Conservation (phyloP, 2,888 invertebrate genomes). For the Eledone cirrhosa region DNA sequence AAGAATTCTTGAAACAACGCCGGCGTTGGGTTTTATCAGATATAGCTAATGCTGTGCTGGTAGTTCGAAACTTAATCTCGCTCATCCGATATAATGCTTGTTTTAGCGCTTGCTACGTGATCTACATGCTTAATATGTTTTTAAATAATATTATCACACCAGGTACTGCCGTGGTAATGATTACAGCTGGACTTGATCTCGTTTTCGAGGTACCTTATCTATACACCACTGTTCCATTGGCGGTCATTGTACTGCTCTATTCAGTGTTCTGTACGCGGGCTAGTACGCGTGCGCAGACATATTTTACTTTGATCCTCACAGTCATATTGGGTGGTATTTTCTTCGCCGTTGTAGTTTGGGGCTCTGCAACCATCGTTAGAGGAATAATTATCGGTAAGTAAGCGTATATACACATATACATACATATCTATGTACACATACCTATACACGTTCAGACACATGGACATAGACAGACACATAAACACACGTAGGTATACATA, state of each 20-base stretch:
- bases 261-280: slow-evolving; percentile 40
- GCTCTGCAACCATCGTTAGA: slow-evolving; percentile 39
- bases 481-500: no score
- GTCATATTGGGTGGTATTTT: slow-evolving; percentile 39
- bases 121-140: slow-evolving; percentile 47
- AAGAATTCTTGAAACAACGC: slow-evolving; percentile 49
- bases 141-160: slow-evolving; percentile 46
- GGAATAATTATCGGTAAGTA: slow-evolving; percentile 40
- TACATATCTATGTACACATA: no score
- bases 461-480: no score
- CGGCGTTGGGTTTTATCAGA: slow-evolving; percentile 50
- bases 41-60: slow-evolving; percentile 46
- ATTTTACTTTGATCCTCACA: slow-evolving; percentile 40
- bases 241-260: slow-evolving; percentile 38
- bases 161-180: slow-evolving; percentile 44
- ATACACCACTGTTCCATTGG: slow-evolving; percentile 41
- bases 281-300: slow-evolving; percentile 35
- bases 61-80: slow-evolving; percentile 39
- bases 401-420: no score
- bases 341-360: slow-evolving; percentile 39
- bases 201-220: slow-evolving; percentile 44
- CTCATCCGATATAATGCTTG: slow-evolving; percentile 39
- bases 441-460: no score
- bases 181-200: slow-evolving; percentile 48
- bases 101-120: slow-evolving; percentile 43